These are phyloP conservation scores for Rhabdomys dilectus DNA, from an alignment of 2,113 vertebrate genomes.

Conservation along the genomic window DNA sequence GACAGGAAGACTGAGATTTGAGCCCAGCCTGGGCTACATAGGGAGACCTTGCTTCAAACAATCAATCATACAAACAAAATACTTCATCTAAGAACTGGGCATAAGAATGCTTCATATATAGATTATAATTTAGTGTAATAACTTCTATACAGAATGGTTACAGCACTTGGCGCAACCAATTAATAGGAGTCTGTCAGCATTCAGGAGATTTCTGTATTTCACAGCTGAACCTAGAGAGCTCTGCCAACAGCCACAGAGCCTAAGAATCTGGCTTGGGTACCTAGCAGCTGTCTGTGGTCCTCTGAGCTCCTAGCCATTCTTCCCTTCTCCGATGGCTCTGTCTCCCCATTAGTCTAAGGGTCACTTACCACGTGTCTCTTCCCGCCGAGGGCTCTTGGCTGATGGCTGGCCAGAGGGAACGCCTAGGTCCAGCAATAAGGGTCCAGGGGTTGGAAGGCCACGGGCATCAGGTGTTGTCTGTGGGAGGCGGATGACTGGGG, in stretches of 20 bases:
- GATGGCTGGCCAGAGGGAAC: constrained; percentile 86
- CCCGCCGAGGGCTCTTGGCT: constrained; percentile 86
- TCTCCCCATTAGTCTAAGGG: rapidly evolving
- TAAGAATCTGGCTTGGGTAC: background rate
- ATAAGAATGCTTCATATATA: background rate
- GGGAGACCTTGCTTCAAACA: background rate
- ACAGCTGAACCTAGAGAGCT: background rate
- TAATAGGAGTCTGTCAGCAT: background rate
- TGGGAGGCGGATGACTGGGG: constrained; percentile 56
- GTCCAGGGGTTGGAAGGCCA: constrained; percentile 34
- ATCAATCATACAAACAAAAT: background rate
- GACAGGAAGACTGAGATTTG: background rate
- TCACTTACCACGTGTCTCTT: constrained; percentile 77
- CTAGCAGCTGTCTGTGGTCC: background rate
- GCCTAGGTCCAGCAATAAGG: constrained; percentile 86
- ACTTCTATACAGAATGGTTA: too few relatives aligned
- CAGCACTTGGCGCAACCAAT: background rate
- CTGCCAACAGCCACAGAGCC: background rate
- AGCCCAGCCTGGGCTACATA: background rate
- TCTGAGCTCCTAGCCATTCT: background rate
- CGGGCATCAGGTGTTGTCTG: constrained; percentile 51
- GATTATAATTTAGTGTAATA: background rate
- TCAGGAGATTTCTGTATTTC: background rate
- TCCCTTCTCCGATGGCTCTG: too few relatives aligned
- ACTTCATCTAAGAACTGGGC: background rate